Percentiles rank a stretch among this genome's conserved stretches.
Conservation (phyloP, 30 jellyfish, hydroid and myxozoan species). For the Chrysaora quinquecirrha region DNA sequence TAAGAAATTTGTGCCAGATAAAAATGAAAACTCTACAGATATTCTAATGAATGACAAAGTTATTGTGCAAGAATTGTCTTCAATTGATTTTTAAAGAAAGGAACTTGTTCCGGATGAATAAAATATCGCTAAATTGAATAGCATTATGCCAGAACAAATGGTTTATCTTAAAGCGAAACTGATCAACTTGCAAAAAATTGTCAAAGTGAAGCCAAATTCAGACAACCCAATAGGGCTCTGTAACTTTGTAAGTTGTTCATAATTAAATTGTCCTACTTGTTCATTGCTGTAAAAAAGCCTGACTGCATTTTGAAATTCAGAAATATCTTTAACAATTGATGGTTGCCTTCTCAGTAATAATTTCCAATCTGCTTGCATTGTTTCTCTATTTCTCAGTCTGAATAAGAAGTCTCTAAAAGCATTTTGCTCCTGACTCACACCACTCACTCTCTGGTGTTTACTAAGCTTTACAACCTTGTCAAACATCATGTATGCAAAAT, state of each 20-base stretch:
- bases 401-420: background rate
- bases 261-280: background rate
- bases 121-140: no score
- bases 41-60: no score
- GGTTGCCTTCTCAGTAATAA: conserved; percentile 8
- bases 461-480: conserved; percentile 18
- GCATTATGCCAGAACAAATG: no score
- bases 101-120: no score
- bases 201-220: no score
- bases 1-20: no score
- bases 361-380: conserved; percentile 9
- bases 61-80: no score
- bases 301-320: background rate
- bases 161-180: no score
- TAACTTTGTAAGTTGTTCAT: background rate
- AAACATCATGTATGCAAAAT: conserved; percentile 9
- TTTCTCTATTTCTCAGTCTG: conserved; percentile 21
- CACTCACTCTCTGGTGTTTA: conserved; percentile 8
- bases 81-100: no score
- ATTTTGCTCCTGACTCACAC: background rate
- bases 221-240: background rate
- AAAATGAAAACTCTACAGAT: no score
- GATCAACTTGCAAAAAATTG: no score
- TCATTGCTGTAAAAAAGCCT: conserved; percentile 21
- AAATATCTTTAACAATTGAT: background rate